Base-by-base conservation (phyloP, 2,888 invertebrate species). In the Parthenolecanium corni region DNA sequence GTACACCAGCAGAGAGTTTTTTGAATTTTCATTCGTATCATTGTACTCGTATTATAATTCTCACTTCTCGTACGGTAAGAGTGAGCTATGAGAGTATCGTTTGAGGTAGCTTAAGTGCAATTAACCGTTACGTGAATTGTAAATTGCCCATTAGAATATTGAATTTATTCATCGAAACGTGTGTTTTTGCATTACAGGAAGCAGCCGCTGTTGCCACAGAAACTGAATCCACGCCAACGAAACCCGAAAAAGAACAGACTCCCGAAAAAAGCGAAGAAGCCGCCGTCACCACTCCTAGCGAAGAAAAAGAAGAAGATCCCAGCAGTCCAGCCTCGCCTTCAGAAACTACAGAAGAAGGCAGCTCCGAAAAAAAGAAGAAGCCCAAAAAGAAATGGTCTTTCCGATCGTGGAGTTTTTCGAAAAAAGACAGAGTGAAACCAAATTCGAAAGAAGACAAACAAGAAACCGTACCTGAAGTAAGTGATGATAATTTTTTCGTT, bases 301-400 rank as follows among this genome's bases (percentile, higher is more conserved):
- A 36, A 9, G 58, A 58, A 6, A 36, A 36, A 23, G 46, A 57
- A 46, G 18, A 42, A 31, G 58, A 58, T 20, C 44, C 44, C 47
- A 58, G 21, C 18, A 58, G 47, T 31, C 58, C 58, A 36, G 49
- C 58, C 12, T 47, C 47, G 24, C 58, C 58, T 21, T 25, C 46
- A n/a, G 65, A 65, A 42, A 54, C 54, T 11, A 3, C 49, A n/a
- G 65, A 65, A 5, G 65, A 64, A 64, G 46, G 66, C 14, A 65
- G 61, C 49, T 63, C 23, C 65, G 53, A 12, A 64, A 69, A 69
- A 65, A 70, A 70, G 64, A 66, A 67, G 16, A 68, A 82, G 79
- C 79, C 83, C 70, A 89, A 88, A 82, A 89, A 88, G 82, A 89
- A 89, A 79, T 89, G 88, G 88, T 89, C 88, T 70, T 84, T 89